A percentile compares a stretch with the other conserved stretches of the same genome.
phyloP scores from a whole-genome alignment of 2,888 invertebrate species.

The Caenorhabditis macrosperma region DNA sequence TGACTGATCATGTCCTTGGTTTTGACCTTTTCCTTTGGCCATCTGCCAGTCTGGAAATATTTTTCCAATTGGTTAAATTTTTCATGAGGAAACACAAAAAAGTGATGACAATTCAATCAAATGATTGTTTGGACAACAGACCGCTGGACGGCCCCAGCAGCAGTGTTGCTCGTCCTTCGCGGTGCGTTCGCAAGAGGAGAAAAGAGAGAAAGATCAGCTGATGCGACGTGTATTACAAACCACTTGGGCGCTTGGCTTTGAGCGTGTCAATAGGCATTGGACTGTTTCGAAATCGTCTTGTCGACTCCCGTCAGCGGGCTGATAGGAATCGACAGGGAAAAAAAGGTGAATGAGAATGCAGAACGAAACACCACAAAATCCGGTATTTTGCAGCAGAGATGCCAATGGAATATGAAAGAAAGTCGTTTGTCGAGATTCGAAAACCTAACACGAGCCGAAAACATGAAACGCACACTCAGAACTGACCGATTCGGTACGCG shows the following conservation, averaged over 20 bases:
- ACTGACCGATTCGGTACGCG: background rate
- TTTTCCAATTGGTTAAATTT: background rate
- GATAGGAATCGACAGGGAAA: conserved; percentile 1
- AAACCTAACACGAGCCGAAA: background rate
- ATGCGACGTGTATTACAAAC: conserved; percentile 30
- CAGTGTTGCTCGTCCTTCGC: conserved; percentile 32
- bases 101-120: background rate
- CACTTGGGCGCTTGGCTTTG: conserved; percentile 6
- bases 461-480: background rate
- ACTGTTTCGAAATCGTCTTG: conserved; percentile 42
- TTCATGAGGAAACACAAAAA: background rate
- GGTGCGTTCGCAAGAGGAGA: background rate
- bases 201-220: conserved; percentile 46
- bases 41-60: conserved; percentile 55
- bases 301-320: background rate
- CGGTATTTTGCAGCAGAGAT: background rate
- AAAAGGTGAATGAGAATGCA: background rate
- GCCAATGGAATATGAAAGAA: background rate
- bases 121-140: conserved; percentile 34
- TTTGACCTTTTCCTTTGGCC: conserved; percentile 53
- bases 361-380: background rate
- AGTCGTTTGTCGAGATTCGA: background rate
- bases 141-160: background rate
- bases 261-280: conserved; percentile 12
- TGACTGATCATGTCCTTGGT: conserved; percentile 41